Conservation (phyloP, 2,113 vertebrate species). For the Vombatus ursinus region DNA sequence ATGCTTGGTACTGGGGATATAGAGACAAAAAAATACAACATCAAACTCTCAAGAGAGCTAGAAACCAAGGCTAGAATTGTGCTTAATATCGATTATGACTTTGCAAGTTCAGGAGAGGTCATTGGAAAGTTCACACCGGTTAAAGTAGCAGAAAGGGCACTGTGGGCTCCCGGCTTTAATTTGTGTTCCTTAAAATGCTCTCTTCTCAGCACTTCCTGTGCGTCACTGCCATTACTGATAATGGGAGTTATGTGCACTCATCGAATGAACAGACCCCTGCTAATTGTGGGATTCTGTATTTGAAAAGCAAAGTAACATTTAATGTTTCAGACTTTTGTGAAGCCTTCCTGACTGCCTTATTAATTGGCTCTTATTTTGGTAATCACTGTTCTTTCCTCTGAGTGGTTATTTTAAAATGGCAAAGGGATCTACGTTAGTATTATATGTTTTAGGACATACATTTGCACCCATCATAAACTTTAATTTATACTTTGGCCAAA, state of each 20-base stretch:
- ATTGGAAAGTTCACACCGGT: background rate
- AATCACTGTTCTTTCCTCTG: slow-evolving; percentile 71
- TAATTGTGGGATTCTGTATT: slow-evolving; percentile 57
- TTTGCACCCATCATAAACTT: slow-evolving; percentile 80
- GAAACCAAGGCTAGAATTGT: background rate
- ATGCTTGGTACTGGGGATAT: background rate
- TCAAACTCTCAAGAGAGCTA: background rate
- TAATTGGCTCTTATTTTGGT: slow-evolving; percentile 75
- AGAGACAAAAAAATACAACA: background rate
- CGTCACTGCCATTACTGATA: background rate
- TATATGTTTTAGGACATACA: slow-evolving; percentile 72
- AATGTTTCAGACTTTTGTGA: slow-evolving; percentile 66
- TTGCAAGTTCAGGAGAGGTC: background rate
- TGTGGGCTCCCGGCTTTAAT: fast-evolving
- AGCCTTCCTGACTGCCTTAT: slow-evolving; percentile 72
- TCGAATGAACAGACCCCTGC: background rate
- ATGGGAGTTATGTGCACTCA: slow-evolving; percentile 40
- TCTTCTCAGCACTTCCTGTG: background rate
- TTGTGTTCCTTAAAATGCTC: background rate
- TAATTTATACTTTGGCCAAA: slow-evolving; percentile 83
- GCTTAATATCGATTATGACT: background rate
- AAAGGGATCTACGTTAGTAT: slow-evolving; percentile 75
- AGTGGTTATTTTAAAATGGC: slow-evolving; percentile 73
- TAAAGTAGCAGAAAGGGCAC: too few species aligned
- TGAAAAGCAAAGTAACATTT: slow-evolving; percentile 68